Evolutionary conservation across 1,140 invertebrate species (phyloP).

Genomic region (Lordiphosa collinella): DNA sequence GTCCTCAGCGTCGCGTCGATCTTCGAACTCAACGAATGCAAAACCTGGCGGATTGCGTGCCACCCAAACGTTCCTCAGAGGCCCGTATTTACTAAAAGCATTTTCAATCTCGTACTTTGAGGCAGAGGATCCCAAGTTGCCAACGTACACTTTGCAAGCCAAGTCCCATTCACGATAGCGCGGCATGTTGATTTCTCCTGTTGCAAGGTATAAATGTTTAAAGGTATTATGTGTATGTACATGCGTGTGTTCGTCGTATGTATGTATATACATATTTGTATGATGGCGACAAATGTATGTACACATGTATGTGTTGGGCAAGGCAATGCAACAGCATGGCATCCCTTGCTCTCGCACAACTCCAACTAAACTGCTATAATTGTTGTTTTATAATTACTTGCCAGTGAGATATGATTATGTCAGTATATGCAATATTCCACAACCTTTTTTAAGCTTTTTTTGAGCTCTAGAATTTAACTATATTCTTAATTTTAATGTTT

Average conservation of each 20-base stretch:
- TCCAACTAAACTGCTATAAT: too few species aligned
- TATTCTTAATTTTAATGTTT: too few species aligned
- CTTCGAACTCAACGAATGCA: conserved; percentile 99
- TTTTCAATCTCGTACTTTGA: conserved; percentile 95
- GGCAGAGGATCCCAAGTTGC: conserved; percentile 94
- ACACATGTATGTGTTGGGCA: too few species aligned
- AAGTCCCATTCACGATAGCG: conserved; percentile 94
- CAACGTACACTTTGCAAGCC: conserved; percentile 99
- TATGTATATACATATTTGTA: neutral
- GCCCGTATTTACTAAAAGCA: conserved; percentile 96
- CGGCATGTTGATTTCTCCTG: conserved; percentile 80
- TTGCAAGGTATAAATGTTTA: neutral
- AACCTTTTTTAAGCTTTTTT: too few species aligned
- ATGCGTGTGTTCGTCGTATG: too few species aligned
- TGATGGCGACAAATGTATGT: neutral
- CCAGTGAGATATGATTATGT: too few species aligned
- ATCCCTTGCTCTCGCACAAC: too few species aligned
- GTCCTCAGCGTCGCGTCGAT: conserved; percentile 97
- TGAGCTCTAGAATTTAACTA: too few species aligned
- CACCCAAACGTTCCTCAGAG: conserved; percentile 97
- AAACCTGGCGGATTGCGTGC: conserved; percentile 96
- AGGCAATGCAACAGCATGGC: too few species aligned
- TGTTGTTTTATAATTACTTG: too few species aligned
- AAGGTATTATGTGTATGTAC: too few species aligned
- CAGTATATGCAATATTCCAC: too few species aligned